Conservation (phyloP, 2,797 vertebrate genomes). For the Margarornis squamiger region DNA sequence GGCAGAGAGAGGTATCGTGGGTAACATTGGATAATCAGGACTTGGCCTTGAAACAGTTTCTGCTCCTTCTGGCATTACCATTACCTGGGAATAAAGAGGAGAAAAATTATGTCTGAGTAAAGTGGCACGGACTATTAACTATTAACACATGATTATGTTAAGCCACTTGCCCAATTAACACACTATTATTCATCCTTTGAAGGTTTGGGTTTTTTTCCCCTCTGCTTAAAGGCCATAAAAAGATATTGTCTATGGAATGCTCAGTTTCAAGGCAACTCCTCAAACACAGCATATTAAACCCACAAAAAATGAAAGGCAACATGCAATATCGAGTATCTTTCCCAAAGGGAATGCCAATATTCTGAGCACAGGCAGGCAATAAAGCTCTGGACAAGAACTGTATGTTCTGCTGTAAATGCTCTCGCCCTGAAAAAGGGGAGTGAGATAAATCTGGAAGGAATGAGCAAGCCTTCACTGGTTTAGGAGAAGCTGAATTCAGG, state of each 20-base stretch:
- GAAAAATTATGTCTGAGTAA: conserved; percentile 33
- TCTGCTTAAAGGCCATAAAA: conserved; percentile 4
- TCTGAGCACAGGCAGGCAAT: conserved; percentile 42
- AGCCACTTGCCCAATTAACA: conserved; percentile 26
- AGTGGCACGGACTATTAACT: not conserved
- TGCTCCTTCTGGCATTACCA: conserved; percentile 97
- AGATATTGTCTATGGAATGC: not conserved
- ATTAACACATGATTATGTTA: conserved; percentile 19
- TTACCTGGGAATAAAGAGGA: conserved; percentile 82
- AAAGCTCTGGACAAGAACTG: conserved; percentile 38
- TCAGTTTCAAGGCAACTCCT: conserved; percentile 8
- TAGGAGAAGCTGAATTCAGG: not conserved
- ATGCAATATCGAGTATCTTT: not conserved
- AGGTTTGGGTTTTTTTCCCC: not conserved
- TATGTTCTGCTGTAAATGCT: conserved; percentile 10
- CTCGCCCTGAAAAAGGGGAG: not conserved
- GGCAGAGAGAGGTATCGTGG: conserved; percentile 96
- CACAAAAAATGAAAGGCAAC: conserved; percentile 8
- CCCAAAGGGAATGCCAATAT: conserved; percentile 12
- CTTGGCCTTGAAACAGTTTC: conserved; percentile 93
- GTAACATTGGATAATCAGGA: conserved; percentile 96
- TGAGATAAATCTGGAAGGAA: not conserved
- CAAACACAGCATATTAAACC: not conserved
- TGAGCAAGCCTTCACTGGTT: not conserved
- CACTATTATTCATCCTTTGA: conserved; percentile 3